Percentiles rank a stretch among this genome's conserved stretches.
Conservation (phyloP, 2,113 vertebrate genomes). For the Oreochromis spilurus region DNA sequence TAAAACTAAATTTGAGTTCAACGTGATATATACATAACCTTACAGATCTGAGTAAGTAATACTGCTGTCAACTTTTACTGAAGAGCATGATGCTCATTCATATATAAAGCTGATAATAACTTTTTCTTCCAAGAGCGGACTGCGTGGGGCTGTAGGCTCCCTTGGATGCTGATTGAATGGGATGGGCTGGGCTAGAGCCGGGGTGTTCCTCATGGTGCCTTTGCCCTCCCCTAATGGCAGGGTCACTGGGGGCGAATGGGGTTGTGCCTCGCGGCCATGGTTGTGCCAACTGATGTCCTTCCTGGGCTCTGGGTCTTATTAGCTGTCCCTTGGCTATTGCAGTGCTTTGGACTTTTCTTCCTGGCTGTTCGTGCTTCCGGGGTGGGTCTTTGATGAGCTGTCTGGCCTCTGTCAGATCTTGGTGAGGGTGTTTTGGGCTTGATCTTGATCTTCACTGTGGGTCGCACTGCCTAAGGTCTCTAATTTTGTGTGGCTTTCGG, state of each 20-base stretch:
- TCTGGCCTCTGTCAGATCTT: not conserved
- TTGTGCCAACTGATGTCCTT: not conserved
- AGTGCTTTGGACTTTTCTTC: not conserved
- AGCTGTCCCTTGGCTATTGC: not conserved
- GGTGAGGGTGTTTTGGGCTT: not conserved
- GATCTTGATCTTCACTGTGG: not conserved
- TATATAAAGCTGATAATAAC: not conserved
- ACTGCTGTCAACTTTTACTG: not conserved
- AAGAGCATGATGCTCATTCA: not conserved
- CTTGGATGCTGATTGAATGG: not conserved
- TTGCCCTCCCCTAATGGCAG: not conserved
- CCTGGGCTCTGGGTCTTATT: not conserved
- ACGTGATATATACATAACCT: not conserved
- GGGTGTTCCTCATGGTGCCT: not conserved
- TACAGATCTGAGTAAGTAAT: not conserved
- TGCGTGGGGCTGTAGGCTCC: not conserved
- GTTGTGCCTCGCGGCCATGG: not conserved
- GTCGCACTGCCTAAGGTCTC: not conserved
- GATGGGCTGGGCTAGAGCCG: not conserved
- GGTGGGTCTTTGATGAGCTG: not conserved
- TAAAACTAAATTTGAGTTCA: not conserved
- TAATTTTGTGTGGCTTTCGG: not conserved
- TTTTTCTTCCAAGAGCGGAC: not conserved
- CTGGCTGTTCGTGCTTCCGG: not conserved
- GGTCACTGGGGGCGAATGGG: not conserved